Conservation (phyloP, 2,797 vertebrate species). For the Bradypus variegatus region DNA sequence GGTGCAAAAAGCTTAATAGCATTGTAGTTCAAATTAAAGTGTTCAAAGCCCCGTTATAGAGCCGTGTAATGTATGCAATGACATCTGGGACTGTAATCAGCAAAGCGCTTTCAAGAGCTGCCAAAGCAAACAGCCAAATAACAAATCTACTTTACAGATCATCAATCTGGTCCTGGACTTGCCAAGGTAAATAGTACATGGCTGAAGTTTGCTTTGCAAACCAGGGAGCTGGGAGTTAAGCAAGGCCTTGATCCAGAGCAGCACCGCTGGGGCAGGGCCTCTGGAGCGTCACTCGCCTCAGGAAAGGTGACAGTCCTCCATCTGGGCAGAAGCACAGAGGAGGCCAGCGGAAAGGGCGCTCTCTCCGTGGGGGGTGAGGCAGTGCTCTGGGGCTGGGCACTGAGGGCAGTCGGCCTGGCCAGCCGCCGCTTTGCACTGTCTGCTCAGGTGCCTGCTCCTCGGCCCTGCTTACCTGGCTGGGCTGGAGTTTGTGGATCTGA, state of each 20-base stretch:
- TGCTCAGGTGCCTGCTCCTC: constrained; percentile 48
- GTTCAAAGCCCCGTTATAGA: constrained; percentile 76
- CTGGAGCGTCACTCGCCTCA: neutral
- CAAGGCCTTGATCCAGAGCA: constrained; percentile 72
- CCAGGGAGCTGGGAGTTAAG: constrained; percentile 77
- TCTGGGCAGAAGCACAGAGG: neutral
- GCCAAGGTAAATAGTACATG: constrained; percentile 95
- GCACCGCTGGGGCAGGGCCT: constrained; percentile 64
- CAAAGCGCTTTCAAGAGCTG: constrained; percentile 93
- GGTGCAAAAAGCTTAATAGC: constrained; percentile 78
- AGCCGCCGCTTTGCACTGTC: neutral
- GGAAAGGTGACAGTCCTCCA: neutral
- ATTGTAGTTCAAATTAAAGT: constrained; percentile 80
- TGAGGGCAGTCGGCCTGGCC: neutral
- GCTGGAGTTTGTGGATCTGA: constrained; percentile 47
- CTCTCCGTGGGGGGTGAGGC: neutral
- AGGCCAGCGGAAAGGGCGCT: neutral
- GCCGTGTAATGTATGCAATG: constrained; percentile 84
- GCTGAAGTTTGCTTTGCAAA: constrained; percentile 89
- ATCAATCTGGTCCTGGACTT: constrained; percentile 90
- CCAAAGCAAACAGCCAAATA: constrained; percentile 99
- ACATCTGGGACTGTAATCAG: constrained; percentile 99
- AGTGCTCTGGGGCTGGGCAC: neutral
- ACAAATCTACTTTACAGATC: constrained; percentile 99
- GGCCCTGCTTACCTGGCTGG: constrained; percentile 65